Conservation (phyloP, 2,113 vertebrate genomes). For the Sprattus sprattus region DNA sequence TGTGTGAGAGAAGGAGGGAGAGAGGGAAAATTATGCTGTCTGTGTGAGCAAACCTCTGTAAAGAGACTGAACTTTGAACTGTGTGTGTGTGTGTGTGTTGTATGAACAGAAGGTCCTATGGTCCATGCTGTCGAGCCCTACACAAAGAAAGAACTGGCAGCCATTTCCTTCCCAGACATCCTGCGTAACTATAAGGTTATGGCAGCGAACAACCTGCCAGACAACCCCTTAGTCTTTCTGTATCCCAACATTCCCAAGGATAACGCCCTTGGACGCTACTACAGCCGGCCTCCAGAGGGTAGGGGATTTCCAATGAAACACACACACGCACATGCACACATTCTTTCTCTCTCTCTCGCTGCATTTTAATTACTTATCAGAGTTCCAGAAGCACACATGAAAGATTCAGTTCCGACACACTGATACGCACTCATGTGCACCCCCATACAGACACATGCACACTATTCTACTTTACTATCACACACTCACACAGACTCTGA, state of each 20-base stretch:
- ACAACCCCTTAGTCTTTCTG: conserved; percentile 84
- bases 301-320: neutral
- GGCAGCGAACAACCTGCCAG: conserved; percentile 70
- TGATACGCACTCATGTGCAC: too few relatives aligned
- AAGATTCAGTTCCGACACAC: too few relatives aligned
- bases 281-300: conserved; percentile 80
- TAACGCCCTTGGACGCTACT: conserved; percentile 80
- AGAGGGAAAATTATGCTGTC: neutral
- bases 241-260: conserved; percentile 88
- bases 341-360: too few relatives aligned
- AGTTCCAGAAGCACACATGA: neutral
- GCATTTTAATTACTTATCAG: too few relatives aligned
- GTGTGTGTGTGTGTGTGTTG: neutral
- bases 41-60: neutral
- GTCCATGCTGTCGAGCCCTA: conserved; percentile 86
- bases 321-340: conserved; percentile 19
- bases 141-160: conserved; percentile 81
- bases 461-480: neutral
- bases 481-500: neutral
- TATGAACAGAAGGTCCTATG: conserved; percentile 59
- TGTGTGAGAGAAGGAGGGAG: neutral
- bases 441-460: conserved; percentile 29
- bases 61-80: neutral
- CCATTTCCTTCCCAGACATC: conserved; percentile 77
- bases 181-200: conserved; percentile 84